These are phyloP conservation scores for Sclerurus mexicanus DNA, from an alignment of 2,113 vertebrate species.

Conservation along the genomic window DNA sequence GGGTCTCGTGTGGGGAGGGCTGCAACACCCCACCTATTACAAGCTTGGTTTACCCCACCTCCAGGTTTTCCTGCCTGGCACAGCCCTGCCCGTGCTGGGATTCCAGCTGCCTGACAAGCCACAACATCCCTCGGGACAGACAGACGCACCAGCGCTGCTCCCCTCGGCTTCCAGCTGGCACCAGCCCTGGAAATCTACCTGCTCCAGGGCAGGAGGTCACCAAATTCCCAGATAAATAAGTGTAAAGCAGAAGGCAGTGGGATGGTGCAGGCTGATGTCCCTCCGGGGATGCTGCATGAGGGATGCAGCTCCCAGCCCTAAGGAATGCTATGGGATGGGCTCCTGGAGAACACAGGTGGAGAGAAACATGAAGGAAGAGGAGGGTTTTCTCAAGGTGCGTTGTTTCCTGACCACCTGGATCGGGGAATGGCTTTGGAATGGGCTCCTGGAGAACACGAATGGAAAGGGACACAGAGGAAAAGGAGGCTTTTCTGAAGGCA, in stretches of 20 bases:
- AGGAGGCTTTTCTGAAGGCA: neutral
- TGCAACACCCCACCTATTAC: neutral
- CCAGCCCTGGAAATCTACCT: neutral
- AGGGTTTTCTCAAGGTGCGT: neutral
- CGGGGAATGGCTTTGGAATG: rapidly evolving
- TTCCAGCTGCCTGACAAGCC: neutral
- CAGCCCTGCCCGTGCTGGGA: neutral
- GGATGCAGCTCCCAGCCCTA: neutral
- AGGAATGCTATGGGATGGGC: rapidly evolving
- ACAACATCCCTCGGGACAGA: neutral
- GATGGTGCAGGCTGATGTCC: neutral
- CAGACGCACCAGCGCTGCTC: rapidly evolving
- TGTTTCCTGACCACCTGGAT: neutral
- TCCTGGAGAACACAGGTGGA: neutral
- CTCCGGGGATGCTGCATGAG: rapidly evolving
- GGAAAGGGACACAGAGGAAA: neutral
- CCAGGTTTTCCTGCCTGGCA: neutral
- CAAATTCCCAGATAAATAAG: neutral
- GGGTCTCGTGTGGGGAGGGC: neutral
- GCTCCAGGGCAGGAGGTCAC: neutral
- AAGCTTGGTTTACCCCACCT: neutral
- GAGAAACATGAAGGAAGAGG: neutral
- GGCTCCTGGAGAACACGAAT: neutral
- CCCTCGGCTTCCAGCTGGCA: neutral
- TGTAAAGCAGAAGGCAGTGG: neutral